These are phyloP conservation scores for Regulus satrapa DNA, from an alignment of 2,113 vertebrate species.

Conservation along the genomic window DNA sequence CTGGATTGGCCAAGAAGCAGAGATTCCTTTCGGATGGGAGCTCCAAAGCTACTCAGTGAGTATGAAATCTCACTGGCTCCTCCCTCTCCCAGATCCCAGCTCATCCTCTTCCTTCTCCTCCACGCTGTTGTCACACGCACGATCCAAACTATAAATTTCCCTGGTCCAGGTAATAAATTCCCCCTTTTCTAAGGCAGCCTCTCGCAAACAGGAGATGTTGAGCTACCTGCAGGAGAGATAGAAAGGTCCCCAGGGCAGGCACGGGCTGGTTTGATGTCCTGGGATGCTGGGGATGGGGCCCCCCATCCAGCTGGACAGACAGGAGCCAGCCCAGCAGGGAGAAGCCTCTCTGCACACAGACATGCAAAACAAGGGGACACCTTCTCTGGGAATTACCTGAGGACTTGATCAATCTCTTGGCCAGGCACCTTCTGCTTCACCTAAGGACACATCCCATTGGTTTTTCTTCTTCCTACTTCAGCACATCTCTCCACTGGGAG, in stretches of 20 bases:
- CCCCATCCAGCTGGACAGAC: no score
- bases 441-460: not conserved
- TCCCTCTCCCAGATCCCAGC: rapidly evolving
- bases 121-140: not conserved
- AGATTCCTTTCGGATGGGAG: not conserved
- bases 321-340: not conserved
- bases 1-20: rapidly evolving
- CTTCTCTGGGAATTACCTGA: no score
- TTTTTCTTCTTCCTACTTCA: not conserved
- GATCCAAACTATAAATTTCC: not conserved
- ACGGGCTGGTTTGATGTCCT: not conserved
- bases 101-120: not conserved
- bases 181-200: not conserved
- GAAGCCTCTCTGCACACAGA: not conserved
- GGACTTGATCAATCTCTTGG: not conserved
- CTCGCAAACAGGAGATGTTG: not conserved
- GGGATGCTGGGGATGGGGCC: not conserved
- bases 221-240: not conserved
- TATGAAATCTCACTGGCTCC: not conserved
- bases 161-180: not conserved
- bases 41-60: not conserved
- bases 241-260: not conserved
- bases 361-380: not conserved
- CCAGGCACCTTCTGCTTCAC: not conserved
- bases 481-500: not conserved